Evolutionary conservation across 2,113 vertebrate genomes (phyloP).

Genomic region (Megalops atlanticus): DNA sequence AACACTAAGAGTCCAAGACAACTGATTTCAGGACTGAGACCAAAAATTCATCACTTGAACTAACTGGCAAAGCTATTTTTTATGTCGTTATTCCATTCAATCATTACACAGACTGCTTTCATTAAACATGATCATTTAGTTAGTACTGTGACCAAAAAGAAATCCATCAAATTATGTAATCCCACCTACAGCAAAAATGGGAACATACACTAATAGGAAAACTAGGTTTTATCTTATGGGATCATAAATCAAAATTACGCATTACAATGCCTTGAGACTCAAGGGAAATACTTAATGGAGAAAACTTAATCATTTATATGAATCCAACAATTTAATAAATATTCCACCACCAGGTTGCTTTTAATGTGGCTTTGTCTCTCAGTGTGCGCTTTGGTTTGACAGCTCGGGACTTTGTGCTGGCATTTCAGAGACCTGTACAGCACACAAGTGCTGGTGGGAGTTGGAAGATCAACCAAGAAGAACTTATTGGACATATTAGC

Average conservation of each 20-base stretch:
- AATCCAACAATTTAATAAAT: conserved; percentile 5
- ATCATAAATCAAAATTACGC: not conserved
- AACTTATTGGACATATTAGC: conserved; percentile 47
- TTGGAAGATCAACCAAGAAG: conserved; percentile 39
- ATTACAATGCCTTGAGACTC: conserved; percentile 1
- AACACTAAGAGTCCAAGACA: too few relatives aligned
- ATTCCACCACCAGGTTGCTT: not conserved
- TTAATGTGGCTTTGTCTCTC: conserved; percentile 8
- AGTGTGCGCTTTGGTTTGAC: not conserved
- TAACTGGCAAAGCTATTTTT: not conserved
- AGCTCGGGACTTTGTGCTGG: not conserved
- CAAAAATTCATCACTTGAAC: not conserved
- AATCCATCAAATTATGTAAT: not conserved
- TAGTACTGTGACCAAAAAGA: not conserved
- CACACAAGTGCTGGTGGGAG: conserved; percentile 47
- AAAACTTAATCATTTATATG: conserved; percentile 6
- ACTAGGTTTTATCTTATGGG: not conserved
- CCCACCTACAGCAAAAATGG: not conserved
- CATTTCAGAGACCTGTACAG: not conserved
- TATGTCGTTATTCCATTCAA: not conserved
- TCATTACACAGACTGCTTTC: not conserved
- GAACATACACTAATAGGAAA: not conserved
- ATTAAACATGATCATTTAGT: not conserved
- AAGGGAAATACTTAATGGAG: not conserved
- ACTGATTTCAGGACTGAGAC: not conserved